Evolutionary conservation across 2,797 vertebrate species (phyloP), one percentile per base, ranked within the genome.

Genomic region (Pelodytes ibericus): DNA sequence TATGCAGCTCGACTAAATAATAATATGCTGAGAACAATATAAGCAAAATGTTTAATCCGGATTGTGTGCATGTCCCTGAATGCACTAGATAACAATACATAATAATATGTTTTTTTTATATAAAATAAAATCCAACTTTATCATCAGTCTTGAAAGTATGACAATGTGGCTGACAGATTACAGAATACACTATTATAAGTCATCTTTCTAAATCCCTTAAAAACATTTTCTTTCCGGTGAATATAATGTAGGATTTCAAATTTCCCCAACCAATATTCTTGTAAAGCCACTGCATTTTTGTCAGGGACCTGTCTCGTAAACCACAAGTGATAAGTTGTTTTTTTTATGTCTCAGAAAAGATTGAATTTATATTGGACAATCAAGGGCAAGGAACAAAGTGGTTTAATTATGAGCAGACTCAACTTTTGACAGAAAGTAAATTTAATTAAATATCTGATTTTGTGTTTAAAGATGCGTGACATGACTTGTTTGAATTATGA

Each of bases 381-480:
- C n/a, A 68, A 29, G 73, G 56, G 53, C 27, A 47, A 39, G 57
- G 22, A 36, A 68, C 27, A 60, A 68, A 74, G 22, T 59, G 9
- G 5, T 22, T 39, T 61, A 51, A 75, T 61, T 68, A 61, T 51
- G n/a, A n/a, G n/a, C n/a, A n/a, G n/a, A n/a, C n/a, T n/a, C n/a
- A n/a, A 63, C 20, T 62, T 73, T 26, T 73, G 71, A 73, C 71
- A 56, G 33, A 24, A 8, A 26, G 16, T 33, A 60, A 33, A 59
- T 68, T 39, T 31, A 75, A 75, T 67, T 67, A 75, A 33, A 75
- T 66, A 58, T 74, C 62, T 74, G 26, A 74, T 66, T 59, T 59
- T 59, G n/a, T 24, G 51, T 60, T 67, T 58, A 59, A 67, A 67
- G 63, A 74, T 74, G 63, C 20, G 10, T 75, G 47, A 16, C 24